These are phyloP conservation scores for Colossoma macropomum DNA, from an alignment of 2,113 vertebrate species.

Conservation along the genomic window DNA sequence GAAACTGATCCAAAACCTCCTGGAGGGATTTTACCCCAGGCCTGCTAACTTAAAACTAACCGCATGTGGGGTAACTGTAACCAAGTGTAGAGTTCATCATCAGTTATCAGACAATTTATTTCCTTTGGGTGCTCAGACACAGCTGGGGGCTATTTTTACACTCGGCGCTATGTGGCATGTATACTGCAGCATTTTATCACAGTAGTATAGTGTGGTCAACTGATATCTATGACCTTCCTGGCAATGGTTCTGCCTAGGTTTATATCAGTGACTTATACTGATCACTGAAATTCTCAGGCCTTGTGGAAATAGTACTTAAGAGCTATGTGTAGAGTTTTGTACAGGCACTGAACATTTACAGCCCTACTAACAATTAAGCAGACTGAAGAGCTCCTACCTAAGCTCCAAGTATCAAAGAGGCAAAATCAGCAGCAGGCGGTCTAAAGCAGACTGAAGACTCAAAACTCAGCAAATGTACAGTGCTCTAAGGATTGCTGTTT, in stretches of 20 bases:
- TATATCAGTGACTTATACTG: background rate
- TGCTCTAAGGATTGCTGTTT: too few relatives aligned
- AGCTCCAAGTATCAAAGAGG: too few relatives aligned
- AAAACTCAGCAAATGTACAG: too few relatives aligned
- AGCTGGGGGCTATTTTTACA: constrained; percentile 20
- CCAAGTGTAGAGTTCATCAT: too few relatives aligned
- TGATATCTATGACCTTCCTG: constrained; percentile 5
- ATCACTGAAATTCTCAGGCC: background rate
- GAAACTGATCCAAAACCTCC: background rate
- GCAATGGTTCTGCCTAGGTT: background rate
- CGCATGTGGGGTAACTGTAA: background rate
- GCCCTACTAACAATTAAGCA: background rate
- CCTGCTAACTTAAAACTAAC: constrained; percentile 23
- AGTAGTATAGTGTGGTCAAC: background rate
- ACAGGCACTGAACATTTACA: background rate
- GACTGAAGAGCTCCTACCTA: too few relatives aligned
- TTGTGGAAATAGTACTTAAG: background rate
- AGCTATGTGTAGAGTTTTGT: background rate
- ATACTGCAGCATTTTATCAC: constrained; percentile 23
- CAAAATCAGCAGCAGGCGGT: too few relatives aligned
- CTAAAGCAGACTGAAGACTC: too few relatives aligned
- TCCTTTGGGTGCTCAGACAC: background rate
- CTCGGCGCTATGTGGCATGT: background rate
- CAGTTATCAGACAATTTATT: constrained; percentile 10
- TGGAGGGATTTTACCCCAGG: background rate